phyloP scores from a whole-genome alignment of 1,140 invertebrate genomes.

The Drosophila ohnishii region DNA sequence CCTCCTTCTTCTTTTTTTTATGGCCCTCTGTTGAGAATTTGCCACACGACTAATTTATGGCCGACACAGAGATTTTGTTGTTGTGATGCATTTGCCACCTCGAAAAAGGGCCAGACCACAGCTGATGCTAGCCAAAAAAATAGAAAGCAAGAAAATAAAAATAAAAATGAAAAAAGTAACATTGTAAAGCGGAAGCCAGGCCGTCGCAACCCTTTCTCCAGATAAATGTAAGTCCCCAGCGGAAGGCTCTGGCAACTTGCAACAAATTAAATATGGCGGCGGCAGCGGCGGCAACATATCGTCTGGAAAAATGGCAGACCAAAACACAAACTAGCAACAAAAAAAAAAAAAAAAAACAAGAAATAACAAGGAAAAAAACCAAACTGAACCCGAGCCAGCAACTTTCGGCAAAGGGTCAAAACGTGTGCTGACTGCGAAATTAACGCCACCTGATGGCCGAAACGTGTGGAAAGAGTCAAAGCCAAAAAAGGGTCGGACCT shows the following conservation, averaged over 20 bases:
- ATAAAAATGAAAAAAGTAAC: conserved; percentile 1
- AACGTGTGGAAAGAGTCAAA: conserved; percentile 67
- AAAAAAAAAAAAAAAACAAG: conserved; percentile 16
- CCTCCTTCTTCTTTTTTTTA: conserved; percentile 15
- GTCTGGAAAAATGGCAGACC: conserved; percentile 78
- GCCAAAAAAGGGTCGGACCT: conserved; percentile 54
- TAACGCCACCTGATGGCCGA: conserved; percentile 73
- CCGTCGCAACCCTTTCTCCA: conserved; percentile 10
- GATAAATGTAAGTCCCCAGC: conserved; percentile 4
- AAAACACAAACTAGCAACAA: conserved; percentile 69
- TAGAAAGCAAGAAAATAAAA: not conserved
- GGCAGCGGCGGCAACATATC: conserved; percentile 64
- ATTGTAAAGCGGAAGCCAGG: conserved; percentile 56
- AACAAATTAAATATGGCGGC: conserved; percentile 77
- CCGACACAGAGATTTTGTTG: conserved; percentile 53
- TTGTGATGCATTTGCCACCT: conserved; percentile 65
- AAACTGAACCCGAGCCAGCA: conserved; percentile 12
- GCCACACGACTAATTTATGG: conserved; percentile 70
- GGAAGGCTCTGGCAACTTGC: conserved; percentile 44
- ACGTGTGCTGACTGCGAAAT: conserved; percentile 77
- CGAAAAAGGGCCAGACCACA: conserved; percentile 28
- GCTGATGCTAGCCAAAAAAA: conserved; percentile 13
- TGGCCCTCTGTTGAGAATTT: conserved; percentile 53
- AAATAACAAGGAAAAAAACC: conserved; percentile 4
- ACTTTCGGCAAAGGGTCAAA: conserved; percentile 68